phyloP scores from a whole-genome alignment of 1,140 invertebrate genomes.

The Stegodyphus mimosarum region DNA sequence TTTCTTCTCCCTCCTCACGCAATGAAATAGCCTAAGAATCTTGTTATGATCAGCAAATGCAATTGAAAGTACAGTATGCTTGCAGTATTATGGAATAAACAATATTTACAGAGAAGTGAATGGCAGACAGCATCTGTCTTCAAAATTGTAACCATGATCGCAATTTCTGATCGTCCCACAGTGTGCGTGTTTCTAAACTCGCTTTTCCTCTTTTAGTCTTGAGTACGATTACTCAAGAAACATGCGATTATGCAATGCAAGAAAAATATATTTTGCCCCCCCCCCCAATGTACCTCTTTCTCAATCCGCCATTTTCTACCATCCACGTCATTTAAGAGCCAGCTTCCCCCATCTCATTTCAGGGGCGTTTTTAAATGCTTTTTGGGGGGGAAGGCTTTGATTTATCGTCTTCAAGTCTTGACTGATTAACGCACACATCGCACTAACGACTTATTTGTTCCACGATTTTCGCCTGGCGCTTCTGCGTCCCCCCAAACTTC shows the following conservation, averaged over 20 bases:
- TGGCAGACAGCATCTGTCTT: neutral
- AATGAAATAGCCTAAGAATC: too few relatives aligned
- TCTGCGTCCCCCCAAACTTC: slow-evolving; percentile 5
- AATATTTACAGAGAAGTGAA: too few relatives aligned
- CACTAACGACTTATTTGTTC: slow-evolving; percentile 57
- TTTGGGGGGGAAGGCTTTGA: slow-evolving; percentile 22
- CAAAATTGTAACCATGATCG: neutral
- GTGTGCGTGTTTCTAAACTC: slow-evolving; percentile 15
- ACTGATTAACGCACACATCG: slow-evolving; percentile 55
- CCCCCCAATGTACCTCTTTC: neutral
- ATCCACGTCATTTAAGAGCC: slow-evolving; percentile 41
- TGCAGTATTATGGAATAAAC: too few relatives aligned
- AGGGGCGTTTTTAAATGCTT: slow-evolving; percentile 50
- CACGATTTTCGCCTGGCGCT: slow-evolving; percentile 40
- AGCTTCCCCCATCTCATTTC: neutral
- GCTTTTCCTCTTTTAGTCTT: slow-evolving; percentile 1
- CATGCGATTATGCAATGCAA: slow-evolving; percentile 46
- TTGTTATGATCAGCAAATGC: too few relatives aligned
- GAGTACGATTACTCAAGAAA: slow-evolving; percentile 29
- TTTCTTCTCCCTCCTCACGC: too few relatives aligned
- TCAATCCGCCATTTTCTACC: slow-evolving; percentile 12
- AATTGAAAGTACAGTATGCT: too few relatives aligned
- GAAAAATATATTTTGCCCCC: slow-evolving; percentile 33
- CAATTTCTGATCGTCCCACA: slow-evolving; percentile 19
- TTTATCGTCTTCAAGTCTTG: slow-evolving; percentile 51